These are phyloP conservation scores for Deilephila elpenor DNA, from an alignment of 2,888 invertebrate species.

Conservation along the genomic window DNA sequence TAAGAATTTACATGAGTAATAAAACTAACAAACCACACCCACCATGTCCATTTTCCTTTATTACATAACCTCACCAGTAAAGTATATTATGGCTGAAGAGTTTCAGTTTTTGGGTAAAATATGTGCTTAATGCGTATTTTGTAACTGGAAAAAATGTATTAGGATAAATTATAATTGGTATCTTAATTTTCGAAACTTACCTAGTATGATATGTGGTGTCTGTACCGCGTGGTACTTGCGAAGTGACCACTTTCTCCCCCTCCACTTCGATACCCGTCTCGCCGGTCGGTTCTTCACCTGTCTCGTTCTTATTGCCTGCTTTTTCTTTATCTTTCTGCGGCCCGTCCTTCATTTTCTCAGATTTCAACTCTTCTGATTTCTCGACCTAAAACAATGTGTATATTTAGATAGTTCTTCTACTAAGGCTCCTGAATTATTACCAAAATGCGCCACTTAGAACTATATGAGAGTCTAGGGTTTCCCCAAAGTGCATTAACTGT, in stretches of 20 bases:
- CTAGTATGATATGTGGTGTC: conserved; percentile 92
- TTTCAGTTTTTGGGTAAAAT: too few species aligned
- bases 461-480: too few species aligned
- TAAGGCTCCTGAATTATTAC: too few species aligned
- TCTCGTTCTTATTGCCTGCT: conserved; percentile 71
- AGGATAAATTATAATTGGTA: not conserved
- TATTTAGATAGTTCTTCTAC: too few species aligned
- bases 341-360: conserved; percentile 72
- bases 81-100: too few species aligned
- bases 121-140: too few species aligned
- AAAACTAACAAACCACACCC: too few species aligned
- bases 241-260: conserved; percentile 89
- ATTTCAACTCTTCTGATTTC: conserved; percentile 71
- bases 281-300: conserved; percentile 74
- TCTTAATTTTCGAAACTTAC: conserved; percentile 58
- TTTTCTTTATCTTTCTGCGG: conserved; percentile 78
- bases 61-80: not conserved
- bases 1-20: too few species aligned
- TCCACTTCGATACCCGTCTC: conserved; percentile 87
- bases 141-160: too few species aligned
- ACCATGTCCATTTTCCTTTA: not conserved
- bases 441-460: too few species aligned
- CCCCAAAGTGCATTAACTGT: too few species aligned
- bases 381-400: conserved; percentile 58
- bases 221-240: conserved; percentile 86